Conservation (phyloP, 2,113 vertebrate genomes). For the Scophthalmus maximus region DNA sequence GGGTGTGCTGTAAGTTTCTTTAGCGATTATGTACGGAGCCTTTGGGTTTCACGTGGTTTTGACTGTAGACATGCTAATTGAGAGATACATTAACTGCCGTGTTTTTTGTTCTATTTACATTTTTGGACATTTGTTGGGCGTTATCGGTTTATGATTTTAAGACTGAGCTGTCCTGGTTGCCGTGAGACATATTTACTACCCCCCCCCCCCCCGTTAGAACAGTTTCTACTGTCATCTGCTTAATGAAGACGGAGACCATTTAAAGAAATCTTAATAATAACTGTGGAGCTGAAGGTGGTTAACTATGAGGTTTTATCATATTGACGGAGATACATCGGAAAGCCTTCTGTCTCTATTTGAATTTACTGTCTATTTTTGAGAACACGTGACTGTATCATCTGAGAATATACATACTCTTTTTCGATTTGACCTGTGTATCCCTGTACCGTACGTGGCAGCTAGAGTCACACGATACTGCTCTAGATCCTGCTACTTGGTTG, state of each 20-base stretch:
- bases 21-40: slow-evolving; percentile 6
- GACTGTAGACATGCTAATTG: not conserved
- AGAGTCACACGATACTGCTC: slow-evolving; percentile 38
- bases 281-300: too few species aligned
- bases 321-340: too few species aligned
- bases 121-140: not conserved
- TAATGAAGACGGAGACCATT: not conserved
- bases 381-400: slow-evolving; percentile 6
- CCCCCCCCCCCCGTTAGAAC: not conserved
- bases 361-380: slow-evolving; percentile 24
- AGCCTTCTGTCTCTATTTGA: not conserved
- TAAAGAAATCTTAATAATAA: not conserved
- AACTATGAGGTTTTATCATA: too few species aligned
- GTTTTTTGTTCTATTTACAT: not conserved
- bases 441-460: slow-evolving; percentile 31
- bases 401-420: slow-evolving; percentile 26
- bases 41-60: slow-evolving; percentile 10
- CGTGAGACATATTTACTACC: not conserved
- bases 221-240: not conserved
- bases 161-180: not conserved
- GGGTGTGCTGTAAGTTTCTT: slow-evolving; percentile 52
- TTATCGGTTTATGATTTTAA: not conserved
- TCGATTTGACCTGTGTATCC: slow-evolving; percentile 2
- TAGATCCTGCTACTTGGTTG: slow-evolving; percentile 24
- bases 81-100: not conserved